Conservation (phyloP, 1,140 invertebrate species). For the Zaprionus inermis region DNA sequence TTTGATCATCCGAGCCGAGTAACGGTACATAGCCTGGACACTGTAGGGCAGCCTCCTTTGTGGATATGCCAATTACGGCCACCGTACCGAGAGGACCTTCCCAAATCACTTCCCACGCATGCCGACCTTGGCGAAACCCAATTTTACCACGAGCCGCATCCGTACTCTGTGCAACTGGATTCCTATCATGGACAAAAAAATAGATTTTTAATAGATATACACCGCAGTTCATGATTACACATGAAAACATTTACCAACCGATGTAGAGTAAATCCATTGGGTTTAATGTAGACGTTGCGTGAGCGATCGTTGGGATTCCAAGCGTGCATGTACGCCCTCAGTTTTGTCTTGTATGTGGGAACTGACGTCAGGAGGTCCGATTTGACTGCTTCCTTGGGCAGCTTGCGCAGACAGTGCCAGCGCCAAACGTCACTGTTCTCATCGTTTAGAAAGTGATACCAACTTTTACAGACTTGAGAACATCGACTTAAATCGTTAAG, state of each 20-base stretch:
- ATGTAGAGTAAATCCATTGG: conserved; percentile 98
- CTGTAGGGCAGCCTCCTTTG: conserved; percentile 95
- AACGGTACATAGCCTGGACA: conserved; percentile 97
- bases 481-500: conserved; percentile 94
- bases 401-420: conserved; percentile 93
- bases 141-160: conserved; percentile 98
- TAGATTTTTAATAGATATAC: conserved; percentile 70
- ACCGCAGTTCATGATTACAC: neutral
- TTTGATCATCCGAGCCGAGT: conserved; percentile 97
- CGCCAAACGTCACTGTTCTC: conserved; percentile 98
- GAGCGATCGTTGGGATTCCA: conserved; percentile 99
- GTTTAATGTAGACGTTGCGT: conserved; percentile 97
- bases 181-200: conserved; percentile 83
- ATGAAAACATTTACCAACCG: conserved; percentile 81
- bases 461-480: conserved; percentile 96
- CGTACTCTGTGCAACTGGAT: conserved; percentile 99
- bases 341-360: conserved; percentile 96
- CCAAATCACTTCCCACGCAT: conserved; percentile 99
- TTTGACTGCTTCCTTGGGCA: conserved; percentile 96
- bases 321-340: conserved; percentile 96
- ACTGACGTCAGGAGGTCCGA: conserved; percentile 96
- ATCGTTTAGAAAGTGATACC: conserved; percentile 95
- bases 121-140: conserved; percentile 95
- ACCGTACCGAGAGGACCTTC: conserved; percentile 98
- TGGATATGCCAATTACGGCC: conserved; percentile 97